Conservation (phyloP, 2,113 vertebrate species). For the Dipodomys merriami region DNA sequence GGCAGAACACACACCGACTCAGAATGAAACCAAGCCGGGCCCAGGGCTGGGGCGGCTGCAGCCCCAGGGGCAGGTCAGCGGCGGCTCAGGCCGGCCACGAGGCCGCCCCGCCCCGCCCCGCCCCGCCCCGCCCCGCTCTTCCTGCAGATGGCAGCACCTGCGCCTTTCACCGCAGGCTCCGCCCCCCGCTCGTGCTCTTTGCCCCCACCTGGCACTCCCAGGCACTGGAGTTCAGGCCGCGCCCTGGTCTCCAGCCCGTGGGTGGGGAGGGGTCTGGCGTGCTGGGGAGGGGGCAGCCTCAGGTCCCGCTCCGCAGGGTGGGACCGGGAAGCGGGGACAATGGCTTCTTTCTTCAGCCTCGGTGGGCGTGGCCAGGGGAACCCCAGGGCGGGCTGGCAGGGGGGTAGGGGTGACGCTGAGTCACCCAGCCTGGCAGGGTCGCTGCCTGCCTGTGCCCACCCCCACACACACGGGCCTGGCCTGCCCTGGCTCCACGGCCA, state of each 20-base stretch:
- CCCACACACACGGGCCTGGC: neutral
- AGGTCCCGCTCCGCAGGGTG: constrained; percentile 20
- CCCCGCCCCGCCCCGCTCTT: too few relatives aligned
- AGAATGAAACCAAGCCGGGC: neutral
- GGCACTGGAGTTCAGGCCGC: neutral
- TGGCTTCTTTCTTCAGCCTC: constrained; percentile 79
- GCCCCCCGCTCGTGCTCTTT: neutral
- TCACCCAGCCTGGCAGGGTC: constrained; percentile 63
- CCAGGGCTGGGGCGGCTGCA: neutral
- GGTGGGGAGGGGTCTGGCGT: constrained; percentile 29
- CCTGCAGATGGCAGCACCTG: neutral
- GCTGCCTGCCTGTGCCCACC: constrained; percentile 31
- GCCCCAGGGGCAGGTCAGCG: neutral
- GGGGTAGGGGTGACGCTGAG: constrained; percentile 74
- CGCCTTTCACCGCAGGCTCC: neutral
- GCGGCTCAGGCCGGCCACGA: neutral
- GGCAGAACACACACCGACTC: neutral
- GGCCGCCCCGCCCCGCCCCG: too few relatives aligned
- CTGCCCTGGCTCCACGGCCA: neutral
- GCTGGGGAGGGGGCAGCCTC: constrained; percentile 43
- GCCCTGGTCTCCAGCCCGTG: constrained; percentile 20
- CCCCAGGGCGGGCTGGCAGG: constrained; percentile 61
- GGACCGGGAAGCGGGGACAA: constrained; percentile 79
- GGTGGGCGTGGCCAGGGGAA: constrained; percentile 65
- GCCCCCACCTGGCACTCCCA: constrained; percentile 38